Evolutionary conservation across 2,113 vertebrate genomes (phyloP).

Genomic region (Lampris incognitus): DNA sequence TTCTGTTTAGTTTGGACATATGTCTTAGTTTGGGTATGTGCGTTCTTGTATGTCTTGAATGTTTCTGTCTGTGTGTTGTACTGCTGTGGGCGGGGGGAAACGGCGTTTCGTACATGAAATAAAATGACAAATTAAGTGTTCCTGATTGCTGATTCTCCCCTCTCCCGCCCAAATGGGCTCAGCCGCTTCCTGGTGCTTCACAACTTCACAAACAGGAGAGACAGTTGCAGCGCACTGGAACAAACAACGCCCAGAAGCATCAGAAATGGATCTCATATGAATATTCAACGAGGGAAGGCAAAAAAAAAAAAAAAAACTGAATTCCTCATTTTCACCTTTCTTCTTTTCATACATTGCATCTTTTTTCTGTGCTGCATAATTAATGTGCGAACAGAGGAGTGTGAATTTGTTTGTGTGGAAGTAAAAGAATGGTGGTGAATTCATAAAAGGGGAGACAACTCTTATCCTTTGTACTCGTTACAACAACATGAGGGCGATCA

Average conservation of each 20-base stretch:
- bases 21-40: too few species aligned
- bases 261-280: constrained; percentile 83
- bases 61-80: too few species aligned
- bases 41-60: too few species aligned
- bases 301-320: constrained; percentile 60
- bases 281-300: constrained; percentile 82
- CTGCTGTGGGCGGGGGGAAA: too few species aligned
- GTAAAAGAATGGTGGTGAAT: constrained; percentile 73
- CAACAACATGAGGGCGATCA: constrained; percentile 40
- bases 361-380: constrained; percentile 85
- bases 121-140: too few species aligned
- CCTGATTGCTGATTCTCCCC: constrained; percentile 10
- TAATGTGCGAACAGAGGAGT: constrained; percentile 82
- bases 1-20: too few species aligned
- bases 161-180: constrained; percentile 67
- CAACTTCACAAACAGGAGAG: constrained; percentile 80
- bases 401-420: constrained; percentile 85
- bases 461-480: constrained; percentile 53
- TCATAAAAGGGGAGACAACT: constrained; percentile 52
- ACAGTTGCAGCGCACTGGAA: constrained; percentile 74
- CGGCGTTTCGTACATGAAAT: too few species aligned
- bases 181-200: constrained; percentile 76
- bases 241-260: constrained; percentile 83
- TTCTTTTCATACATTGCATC: constrained; percentile 77
- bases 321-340: constrained; percentile 87